Evolutionary conservation across 2,797 vertebrate species (phyloP).

Genomic region (Channa striata): DNA sequence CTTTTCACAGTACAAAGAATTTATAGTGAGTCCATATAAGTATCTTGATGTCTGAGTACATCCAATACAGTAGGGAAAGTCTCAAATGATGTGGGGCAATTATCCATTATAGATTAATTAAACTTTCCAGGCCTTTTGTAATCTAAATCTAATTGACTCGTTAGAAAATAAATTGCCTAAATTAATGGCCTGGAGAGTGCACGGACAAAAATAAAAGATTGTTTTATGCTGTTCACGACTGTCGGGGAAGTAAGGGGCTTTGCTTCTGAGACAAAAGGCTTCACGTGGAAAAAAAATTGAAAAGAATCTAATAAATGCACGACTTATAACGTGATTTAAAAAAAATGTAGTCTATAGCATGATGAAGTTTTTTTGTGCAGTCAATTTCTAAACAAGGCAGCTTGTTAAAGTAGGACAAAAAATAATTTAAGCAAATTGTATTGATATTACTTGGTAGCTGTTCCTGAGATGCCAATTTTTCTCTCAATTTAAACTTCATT

Average conservation of each 20-base stretch:
- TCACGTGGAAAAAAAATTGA: no score
- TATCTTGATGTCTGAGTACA: conserved; percentile 10
- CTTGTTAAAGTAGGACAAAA: not conserved
- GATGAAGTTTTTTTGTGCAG: not conserved
- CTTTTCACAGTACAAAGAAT: conserved; percentile 11
- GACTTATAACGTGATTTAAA: not conserved
- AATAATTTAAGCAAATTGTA: not conserved
- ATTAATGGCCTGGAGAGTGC: conserved; percentile 77
- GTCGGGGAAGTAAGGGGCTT: conserved; percentile 14
- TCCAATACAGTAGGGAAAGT: conserved; percentile 45
- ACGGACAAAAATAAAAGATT: conserved; percentile 59
- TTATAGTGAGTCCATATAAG: conserved; percentile 15
- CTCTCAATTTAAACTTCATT: conserved; percentile 20
- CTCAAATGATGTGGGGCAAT: conserved; percentile 70
- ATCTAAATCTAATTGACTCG: conserved; percentile 81
- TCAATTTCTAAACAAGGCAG: not conserved
- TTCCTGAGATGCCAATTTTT: not conserved
- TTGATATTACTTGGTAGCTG: not conserved
- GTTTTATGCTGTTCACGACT: conserved; percentile 16
- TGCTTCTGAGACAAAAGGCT: not conserved
- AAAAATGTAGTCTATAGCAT: no score
- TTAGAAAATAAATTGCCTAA: conserved; percentile 79
- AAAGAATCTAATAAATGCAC: not conserved
- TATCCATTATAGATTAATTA: conserved; percentile 79
- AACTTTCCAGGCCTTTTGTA: conserved; percentile 76